Percentiles rank a stretch among this genome's conserved stretches.
These are phyloP conservation scores for Achroia grisella DNA, from an alignment of 1,140 invertebrate species.

Conservation along the genomic window DNA sequence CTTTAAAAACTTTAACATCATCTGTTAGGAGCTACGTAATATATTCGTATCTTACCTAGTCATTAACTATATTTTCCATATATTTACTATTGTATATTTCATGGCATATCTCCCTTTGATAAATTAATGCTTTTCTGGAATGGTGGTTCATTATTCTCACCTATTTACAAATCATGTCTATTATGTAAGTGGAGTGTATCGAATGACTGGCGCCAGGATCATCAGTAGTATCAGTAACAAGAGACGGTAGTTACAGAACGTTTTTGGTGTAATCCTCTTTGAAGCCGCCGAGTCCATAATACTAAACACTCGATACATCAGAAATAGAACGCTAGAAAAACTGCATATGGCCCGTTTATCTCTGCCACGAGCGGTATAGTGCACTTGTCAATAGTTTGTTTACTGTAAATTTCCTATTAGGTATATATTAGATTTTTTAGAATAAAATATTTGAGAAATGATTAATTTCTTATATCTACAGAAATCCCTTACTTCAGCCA, in stretches of 20 bases:
- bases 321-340: constrained; percentile 41
- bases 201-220: constrained; percentile 25
- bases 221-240: constrained; percentile 6
- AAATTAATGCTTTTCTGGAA: too few species aligned
- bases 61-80: too few species aligned
- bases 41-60: too few species aligned
- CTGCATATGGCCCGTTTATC: constrained; percentile 42
- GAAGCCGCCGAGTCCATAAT: constrained; percentile 28
- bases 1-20: neutral
- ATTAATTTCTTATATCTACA: too few species aligned
- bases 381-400: neutral
- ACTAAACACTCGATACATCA: constrained; percentile 27
- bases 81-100: too few species aligned
- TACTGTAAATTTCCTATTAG: too few species aligned
- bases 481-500: too few species aligned
- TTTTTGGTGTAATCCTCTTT: constrained; percentile 5
- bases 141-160: too few species aligned
- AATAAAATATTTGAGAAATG: too few species aligned
- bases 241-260: constrained; percentile 20
- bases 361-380: constrained; percentile 13
- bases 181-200: constrained; percentile 13
- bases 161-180: neutral
- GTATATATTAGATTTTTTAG: too few species aligned
- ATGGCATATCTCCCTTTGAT: too few species aligned
- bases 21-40: too few species aligned